A percentile compares a stretch with the other conserved stretches of the same genome.
Evolutionary conservation across 2,797 vertebrate species (phyloP).

Genomic region (Etheostoma perlongum): DNA sequence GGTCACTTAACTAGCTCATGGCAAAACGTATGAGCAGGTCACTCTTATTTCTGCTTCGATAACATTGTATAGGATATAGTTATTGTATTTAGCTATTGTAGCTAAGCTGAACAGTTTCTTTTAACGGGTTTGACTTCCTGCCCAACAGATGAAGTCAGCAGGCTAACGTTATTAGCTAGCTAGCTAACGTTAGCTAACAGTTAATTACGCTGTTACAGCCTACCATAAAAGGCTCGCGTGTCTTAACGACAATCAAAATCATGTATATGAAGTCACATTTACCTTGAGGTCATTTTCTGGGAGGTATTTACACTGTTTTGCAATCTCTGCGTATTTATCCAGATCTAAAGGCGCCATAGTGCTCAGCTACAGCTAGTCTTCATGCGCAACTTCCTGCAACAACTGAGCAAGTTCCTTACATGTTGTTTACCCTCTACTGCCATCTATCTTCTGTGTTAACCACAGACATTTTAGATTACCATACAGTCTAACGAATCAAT

Average conservation of each 20-base stretch:
- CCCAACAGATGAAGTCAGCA: constrained; percentile 18
- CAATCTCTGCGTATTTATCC: constrained; percentile 98
- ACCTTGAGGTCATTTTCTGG: constrained; percentile 98
- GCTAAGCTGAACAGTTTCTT: background rate
- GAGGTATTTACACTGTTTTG: constrained; percentile 96
- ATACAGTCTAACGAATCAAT: background rate
- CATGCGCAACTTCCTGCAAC: constrained; percentile 64
- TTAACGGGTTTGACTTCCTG: constrained; percentile 13
- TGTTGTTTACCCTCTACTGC: background rate
- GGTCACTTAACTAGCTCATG: too few relatives aligned
- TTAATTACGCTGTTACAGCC: background rate
- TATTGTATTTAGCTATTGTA: background rate
- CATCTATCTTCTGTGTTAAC: background rate
- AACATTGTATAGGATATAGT: accelerated
- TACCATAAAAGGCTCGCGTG: accelerated
- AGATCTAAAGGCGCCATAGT: constrained; percentile 97
- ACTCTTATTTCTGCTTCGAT: background rate
- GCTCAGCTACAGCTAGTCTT: constrained; percentile 20
- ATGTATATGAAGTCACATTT: constrained; percentile 31
- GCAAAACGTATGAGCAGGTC: background rate
- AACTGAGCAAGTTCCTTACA: background rate
- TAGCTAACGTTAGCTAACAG: constrained; percentile 59
- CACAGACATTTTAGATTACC: too few relatives aligned
- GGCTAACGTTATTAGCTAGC: constrained; percentile 43
- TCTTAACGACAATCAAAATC: background rate